A percentile compares a stretch with the other conserved stretches of the same genome.
Conservation (phyloP, 2,113 vertebrate species). For the Neoarius graeffei region DNA sequence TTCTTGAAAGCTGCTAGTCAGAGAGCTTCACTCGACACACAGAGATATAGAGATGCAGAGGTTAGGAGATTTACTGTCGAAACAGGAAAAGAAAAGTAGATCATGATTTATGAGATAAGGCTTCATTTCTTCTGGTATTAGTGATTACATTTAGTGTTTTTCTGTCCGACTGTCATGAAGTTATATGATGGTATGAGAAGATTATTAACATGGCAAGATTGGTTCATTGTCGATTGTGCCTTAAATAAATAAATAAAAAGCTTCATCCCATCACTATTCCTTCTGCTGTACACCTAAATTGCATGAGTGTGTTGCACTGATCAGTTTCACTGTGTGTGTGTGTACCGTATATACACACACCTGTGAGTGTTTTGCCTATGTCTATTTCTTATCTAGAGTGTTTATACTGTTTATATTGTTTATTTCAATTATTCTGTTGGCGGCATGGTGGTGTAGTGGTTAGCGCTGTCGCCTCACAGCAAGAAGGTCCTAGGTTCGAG, state of each 20-base stretch:
- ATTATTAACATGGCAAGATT: background rate
- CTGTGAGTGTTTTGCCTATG: too few relatives aligned
- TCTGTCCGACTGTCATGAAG: background rate
- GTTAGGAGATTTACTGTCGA: background rate
- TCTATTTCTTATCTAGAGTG: too few relatives aligned
- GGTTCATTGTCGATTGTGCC: background rate
- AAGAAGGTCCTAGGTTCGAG: too few relatives aligned
- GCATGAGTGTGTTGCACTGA: background rate
- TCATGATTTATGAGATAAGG: background rate
- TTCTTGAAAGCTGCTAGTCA: background rate
- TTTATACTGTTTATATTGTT: too few relatives aligned
- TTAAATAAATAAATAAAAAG: background rate
- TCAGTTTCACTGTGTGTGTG: too few relatives aligned
- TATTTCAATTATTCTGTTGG: too few relatives aligned
- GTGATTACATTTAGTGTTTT: background rate
- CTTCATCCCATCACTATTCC: background rate
- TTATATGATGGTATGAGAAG: background rate
- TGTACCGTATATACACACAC: too few relatives aligned
- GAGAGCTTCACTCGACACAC: too few relatives aligned
- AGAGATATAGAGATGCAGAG: too few relatives aligned
- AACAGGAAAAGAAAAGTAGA: background rate
- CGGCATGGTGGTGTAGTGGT: too few relatives aligned
- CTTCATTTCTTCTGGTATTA: background rate
- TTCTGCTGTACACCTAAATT: background rate
- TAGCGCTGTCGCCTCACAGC: too few relatives aligned